Evolutionary conservation across 2,113 vertebrate genomes (phyloP), one percentile per base, ranked within the genome.

Genomic region (Phocoena phocoena): DNA sequence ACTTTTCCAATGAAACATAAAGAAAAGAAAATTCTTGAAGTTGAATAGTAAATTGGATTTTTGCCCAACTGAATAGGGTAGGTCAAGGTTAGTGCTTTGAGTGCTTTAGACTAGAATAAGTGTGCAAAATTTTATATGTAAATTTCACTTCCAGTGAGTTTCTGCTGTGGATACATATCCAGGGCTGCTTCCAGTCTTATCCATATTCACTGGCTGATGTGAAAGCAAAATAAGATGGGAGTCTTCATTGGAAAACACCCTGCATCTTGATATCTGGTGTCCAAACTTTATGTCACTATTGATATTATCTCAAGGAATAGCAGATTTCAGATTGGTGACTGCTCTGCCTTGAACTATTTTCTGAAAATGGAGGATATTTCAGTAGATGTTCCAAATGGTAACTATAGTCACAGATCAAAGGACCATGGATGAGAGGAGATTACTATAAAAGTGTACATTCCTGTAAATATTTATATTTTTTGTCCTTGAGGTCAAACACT

Each of bases 111-210:
- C 36, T 96, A 73, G 95, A 97, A 93, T 97, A 91, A 96, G 58
- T 93, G 93, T 95, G 93, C 83, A 92, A 83, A 93, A 96, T 92
- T 96, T 83, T 96, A 93, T 95, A 95, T 58, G 71, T 95, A 97
- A 97, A 96, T 97, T 96, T 92, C 98, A 97, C 97, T 96, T 97
- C 96, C 87, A 93, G 95, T 97, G 92, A 88, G 63, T 97, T 98
- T 97, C 68, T 82, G 93, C 89, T 68, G 38, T 87, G 60, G 95
- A 76, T 93, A 58, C 38, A 84, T 44, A 96, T 70, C 44, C 20
- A 92, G 28, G 65, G 70, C 92, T 92, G 83, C 76, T 96, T 96
- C 62, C n/a, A 88, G 76, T 93, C 96, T 98, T 95, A 95, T 97
- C 95, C 80, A 97, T 97, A 97, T 97, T 97, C 96, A 97, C 93